These are phyloP conservation scores for Schizopygopsis pylzovi DNA, from an alignment of 2,797 vertebrate species.

Conservation along the genomic window DNA sequence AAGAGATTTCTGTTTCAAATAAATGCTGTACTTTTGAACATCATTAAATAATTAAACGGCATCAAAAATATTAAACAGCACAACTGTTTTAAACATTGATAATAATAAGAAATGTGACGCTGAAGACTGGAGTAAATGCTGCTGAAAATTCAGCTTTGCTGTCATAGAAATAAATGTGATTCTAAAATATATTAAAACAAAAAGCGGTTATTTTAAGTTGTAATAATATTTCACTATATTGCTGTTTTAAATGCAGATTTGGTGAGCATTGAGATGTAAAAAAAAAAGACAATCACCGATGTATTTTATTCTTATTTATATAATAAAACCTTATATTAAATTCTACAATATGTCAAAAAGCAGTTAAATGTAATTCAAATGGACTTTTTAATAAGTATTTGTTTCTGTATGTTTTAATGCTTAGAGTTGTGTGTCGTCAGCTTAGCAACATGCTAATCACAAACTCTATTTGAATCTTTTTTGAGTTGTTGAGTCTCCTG, in stretches of 20 bases:
- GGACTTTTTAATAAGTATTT: background rate
- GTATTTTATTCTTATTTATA: background rate
- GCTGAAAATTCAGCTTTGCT: background rate
- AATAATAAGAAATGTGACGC: background rate
- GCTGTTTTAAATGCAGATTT: background rate
- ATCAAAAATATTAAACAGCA: background rate
- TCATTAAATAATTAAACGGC: background rate
- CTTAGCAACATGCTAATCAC: background rate
- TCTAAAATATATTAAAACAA: background rate
- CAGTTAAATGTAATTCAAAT: background rate
- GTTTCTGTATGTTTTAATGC: background rate
- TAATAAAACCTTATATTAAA: background rate
- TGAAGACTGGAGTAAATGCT: background rate
- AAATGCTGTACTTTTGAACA: background rate
- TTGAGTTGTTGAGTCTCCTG: background rate
- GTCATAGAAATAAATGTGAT: background rate
- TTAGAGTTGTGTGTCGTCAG: background rate
- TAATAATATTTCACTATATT: too few relatives aligned
- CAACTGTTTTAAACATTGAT: background rate
- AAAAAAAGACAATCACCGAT: background rate
- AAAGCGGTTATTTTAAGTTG: background rate
- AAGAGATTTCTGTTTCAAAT: background rate
- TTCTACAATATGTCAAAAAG: background rate
- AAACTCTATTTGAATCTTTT: background rate
- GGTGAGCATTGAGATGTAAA: background rate